Conservation (phyloP, 2,888 invertebrate species). For the Nasonovia ribisnigri region DNA sequence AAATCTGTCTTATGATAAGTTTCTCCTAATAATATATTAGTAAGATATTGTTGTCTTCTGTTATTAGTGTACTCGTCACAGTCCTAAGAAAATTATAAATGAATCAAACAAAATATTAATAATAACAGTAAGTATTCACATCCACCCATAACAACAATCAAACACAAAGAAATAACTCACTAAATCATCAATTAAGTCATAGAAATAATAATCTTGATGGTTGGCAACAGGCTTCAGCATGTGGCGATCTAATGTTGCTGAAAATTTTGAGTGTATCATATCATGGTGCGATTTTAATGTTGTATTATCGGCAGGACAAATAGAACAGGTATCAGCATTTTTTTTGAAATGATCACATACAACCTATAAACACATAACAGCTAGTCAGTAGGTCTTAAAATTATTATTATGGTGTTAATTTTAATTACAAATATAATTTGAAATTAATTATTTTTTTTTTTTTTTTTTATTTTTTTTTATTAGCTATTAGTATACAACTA, state of each 20-base stretch:
- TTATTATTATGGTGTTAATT: background rate
- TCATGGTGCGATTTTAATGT: constrained; percentile 54
- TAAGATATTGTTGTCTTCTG: constrained; percentile 24
- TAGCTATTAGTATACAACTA: no score
- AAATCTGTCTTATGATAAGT: constrained; percentile 1
- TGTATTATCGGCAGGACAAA: constrained; percentile 44
- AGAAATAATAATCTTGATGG: constrained; percentile 55
- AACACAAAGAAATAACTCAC: constrained; percentile 8
- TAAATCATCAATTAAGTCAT: constrained; percentile 41
- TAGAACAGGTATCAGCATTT: constrained; percentile 67
- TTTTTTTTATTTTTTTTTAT: no score
- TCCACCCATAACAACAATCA: background rate
- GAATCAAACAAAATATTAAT: background rate
- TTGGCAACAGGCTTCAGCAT: constrained; percentile 19
- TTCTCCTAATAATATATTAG: background rate
- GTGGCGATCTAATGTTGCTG: constrained; percentile 35
- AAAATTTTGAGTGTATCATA: constrained; percentile 50
- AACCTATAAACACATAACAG: constrained; percentile 70
- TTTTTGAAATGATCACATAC: constrained; percentile 76
- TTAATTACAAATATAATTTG: background rate
- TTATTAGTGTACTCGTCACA: background rate
- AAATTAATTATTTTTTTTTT: no score
- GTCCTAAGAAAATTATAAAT: constrained; percentile 11
- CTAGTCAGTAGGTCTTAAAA: background rate
- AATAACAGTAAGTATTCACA: background rate